Evolutionary conservation across 2,113 vertebrate genomes (phyloP).

Genomic region (Spilogale gracilis): DNA sequence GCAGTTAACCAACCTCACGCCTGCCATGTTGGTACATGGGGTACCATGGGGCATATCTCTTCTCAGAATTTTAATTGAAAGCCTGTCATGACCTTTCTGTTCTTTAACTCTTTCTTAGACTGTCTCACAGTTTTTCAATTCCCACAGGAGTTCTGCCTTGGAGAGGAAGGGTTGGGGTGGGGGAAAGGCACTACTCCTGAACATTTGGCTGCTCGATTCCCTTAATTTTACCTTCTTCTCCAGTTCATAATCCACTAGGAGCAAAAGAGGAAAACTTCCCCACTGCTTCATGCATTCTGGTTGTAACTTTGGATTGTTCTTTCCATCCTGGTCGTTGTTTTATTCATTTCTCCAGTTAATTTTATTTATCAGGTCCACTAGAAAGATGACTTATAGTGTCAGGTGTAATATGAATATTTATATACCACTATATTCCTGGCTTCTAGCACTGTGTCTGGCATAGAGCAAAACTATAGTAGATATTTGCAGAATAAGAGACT

Average conservation of each 20-base stretch:
- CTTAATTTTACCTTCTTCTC: not conserved
- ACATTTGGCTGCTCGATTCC: not conserved
- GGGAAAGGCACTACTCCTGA: not conserved
- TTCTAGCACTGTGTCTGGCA: not conserved
- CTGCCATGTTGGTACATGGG: accelerated
- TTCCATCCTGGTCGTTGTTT: not conserved
- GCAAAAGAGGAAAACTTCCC: not conserved
- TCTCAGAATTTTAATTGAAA: not conserved
- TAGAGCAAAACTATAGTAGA: not conserved
- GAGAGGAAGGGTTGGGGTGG: not conserved
- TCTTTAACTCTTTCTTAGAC: not conserved
- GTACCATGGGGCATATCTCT: not conserved
- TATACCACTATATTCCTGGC: not conserved
- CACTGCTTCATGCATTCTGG: not conserved
- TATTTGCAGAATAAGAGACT: not conserved
- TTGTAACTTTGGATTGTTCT: not conserved
- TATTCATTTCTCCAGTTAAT: not conserved
- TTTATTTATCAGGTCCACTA: not conserved
- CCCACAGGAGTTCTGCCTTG: not conserved
- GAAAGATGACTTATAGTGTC: not conserved
- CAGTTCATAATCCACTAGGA: not conserved
- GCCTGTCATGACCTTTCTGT: not conserved
- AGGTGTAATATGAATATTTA: not conserved
- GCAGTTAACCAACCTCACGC: not conserved
- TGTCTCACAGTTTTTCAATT: not conserved